Percentiles rank a stretch among this genome's conserved stretches.
These are phyloP conservation scores for Anagyrus pseudococci DNA, from an alignment of 2,888 invertebrate species.

Conservation along the genomic window DNA sequence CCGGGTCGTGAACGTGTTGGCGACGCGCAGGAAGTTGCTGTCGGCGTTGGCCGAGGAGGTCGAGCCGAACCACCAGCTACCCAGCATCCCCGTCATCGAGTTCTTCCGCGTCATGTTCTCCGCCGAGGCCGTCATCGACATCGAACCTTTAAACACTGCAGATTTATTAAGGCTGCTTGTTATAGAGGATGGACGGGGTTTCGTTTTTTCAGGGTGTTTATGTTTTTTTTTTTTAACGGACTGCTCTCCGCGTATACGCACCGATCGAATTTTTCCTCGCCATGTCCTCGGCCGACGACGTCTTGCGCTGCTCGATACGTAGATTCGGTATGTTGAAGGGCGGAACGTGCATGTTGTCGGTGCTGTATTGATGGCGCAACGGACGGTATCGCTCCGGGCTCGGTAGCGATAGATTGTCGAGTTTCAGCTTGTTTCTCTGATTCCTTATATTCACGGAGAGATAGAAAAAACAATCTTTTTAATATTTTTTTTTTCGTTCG, in stretches of 20 bases:
- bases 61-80: slow-evolving; percentile 86
- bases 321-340: slow-evolving; percentile 90
- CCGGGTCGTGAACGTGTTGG: slow-evolving; percentile 79
- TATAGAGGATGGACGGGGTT: too few species aligned
- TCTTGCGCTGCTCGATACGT: slow-evolving; percentile 85
- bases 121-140: slow-evolving; percentile 61
- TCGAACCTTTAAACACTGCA: slow-evolving; percentile 48
- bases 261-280: slow-evolving; percentile 85
- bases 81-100: slow-evolving; percentile 62
- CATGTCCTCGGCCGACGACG: slow-evolving; percentile 91
- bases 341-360: slow-evolving; percentile 84
- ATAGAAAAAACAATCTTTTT: neutral
- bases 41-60: slow-evolving; percentile 81
- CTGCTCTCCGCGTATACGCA: slow-evolving; percentile 48
- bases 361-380: slow-evolving; percentile 82
- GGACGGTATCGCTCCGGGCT: slow-evolving; percentile 80
- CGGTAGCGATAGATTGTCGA: slow-evolving; percentile 78
- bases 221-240: neutral
- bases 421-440: slow-evolving; percentile 87
- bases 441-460: slow-evolving; percentile 63
- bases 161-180: neutral
- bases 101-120: slow-evolving; percentile 66
- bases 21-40: slow-evolving; percentile 83
- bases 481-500: slow-evolving; percentile 5
- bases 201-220: too few species aligned